Evolutionary conservation across 1,140 invertebrate genomes (phyloP).

Genomic region (Atta colombica): DNA sequence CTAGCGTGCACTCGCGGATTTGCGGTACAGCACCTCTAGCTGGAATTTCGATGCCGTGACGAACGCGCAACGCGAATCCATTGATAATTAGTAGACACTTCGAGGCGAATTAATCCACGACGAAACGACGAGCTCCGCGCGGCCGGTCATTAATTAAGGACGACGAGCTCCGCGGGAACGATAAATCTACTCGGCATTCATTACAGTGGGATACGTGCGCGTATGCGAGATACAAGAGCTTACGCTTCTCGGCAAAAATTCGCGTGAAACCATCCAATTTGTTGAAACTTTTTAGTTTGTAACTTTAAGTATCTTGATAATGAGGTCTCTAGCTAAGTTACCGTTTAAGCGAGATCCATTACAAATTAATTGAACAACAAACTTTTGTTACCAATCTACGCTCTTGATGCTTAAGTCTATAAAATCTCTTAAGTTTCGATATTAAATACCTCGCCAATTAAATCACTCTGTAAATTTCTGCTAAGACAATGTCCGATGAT

Average conservation of each 20-base stretch:
- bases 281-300: constrained; percentile 34
- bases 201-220: constrained; percentile 36
- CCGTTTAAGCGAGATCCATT: constrained; percentile 34
- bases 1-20: constrained; percentile 47
- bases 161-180: constrained; percentile 15
- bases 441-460: constrained; percentile 61
- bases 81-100: constrained; percentile 77
- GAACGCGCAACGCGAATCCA: constrained; percentile 65
- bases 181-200: constrained; percentile 57
- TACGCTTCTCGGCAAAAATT: constrained; percentile 27
- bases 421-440: constrained; percentile 54
- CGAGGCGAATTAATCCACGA: constrained; percentile 75
- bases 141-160: constrained; percentile 73
- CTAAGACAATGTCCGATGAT: background rate
- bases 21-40: constrained; percentile 51
- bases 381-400: constrained; percentile 41
- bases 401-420: constrained; percentile 32
- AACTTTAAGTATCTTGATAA: constrained; percentile 56
- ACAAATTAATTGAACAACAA: constrained; percentile 57
- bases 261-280: constrained; percentile 27
- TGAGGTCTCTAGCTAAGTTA: constrained; percentile 36
- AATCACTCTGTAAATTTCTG: constrained; percentile 12
- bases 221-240: constrained; percentile 13
- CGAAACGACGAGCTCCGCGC: constrained; percentile 65
- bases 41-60: constrained; percentile 71